Evolutionary conservation across 2,888 invertebrate species (phyloP), one percentile per base, ranked within the genome.

Genomic region (Scaptomyza caliginosa): DNA sequence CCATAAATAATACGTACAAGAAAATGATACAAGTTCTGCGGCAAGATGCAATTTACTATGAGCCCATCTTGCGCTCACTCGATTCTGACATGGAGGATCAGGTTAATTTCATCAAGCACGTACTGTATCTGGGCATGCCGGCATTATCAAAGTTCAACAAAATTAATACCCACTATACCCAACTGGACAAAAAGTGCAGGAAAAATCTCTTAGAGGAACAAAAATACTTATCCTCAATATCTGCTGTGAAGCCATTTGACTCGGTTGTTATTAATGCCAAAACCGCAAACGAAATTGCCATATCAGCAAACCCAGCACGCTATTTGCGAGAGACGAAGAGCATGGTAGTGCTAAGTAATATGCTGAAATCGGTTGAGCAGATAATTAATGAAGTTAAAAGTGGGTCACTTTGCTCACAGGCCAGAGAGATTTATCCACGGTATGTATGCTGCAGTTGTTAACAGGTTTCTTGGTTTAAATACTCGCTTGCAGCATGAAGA

Each of bases 41-140:
- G 5, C 80, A 90, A 28, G 91, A 91, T 64, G 87, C 82, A 30
- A 89, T 90, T 28, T 91, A 90, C 54, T 91, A 90, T 64, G 90
- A 90, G 24, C 90, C 91, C 0, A 89, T 91, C 5, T 55, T 91
- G 8, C 74, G 86, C 6, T 90, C 91, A 3, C 81, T 91, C 0
- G 77, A 86, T 36, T 66, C 63, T 13, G 91, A 91, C 48, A 89
- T 90, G 66, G 86, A 88, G 4, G 91, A 91, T 70, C 91, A 91
- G 62, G 43, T 76, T 0, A 82, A 76, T 13, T 91, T 91, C 30
- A 90, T 90, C 4, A 86, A 87, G 21, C 86, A 90, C 34, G 89
- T 91, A 2, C 77, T 91, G 6, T 78, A 86, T 48, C 68, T 91
- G 28, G 91, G 91, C 1, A 73, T 80, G 63, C 91, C 91, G 13